Evolutionary conservation across 1,140 invertebrate genomes (phyloP).

Genomic region (honey bee (Apis mellifera)): DNA sequence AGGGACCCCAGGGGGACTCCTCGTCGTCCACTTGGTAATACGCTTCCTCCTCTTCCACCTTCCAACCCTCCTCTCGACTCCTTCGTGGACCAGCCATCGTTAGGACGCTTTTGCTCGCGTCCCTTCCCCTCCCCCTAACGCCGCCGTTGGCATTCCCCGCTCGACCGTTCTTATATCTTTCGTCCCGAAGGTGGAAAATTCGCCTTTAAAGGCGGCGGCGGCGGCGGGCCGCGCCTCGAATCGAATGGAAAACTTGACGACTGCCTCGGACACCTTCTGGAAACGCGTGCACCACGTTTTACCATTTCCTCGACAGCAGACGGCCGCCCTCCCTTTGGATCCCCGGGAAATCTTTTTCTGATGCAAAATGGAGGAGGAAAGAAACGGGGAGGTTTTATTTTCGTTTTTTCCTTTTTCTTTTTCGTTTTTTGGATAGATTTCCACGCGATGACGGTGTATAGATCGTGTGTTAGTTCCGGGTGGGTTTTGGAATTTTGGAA

Average conservation of each 20-base stretch:
- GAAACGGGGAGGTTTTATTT: too few species aligned
- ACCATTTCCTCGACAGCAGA: not conserved
- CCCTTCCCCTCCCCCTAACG: not conserved
- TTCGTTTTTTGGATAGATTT: not conserved
- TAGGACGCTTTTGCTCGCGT: conserved; percentile 68
- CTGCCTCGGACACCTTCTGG: conserved; percentile 2
- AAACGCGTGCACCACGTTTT: not conserved
- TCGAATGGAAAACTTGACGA: conserved; percentile 60
- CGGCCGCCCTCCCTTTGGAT: too few species aligned
- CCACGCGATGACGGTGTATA: too few species aligned
- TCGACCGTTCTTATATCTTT: conserved; percentile 28
- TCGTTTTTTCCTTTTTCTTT: not conserved
- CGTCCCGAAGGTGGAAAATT: conserved; percentile 42
- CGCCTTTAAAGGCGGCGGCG: conserved; percentile 15
- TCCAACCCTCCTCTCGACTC: conserved; percentile 44
- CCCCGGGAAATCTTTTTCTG: conserved; percentile 39
- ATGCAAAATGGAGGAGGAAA: conserved; percentile 43
- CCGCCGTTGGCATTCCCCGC: not conserved
- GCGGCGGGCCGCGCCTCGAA: not conserved
- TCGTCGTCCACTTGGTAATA: conserved; percentile 78
- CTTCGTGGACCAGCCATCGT: conserved; percentile 70
- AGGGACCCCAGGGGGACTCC: conserved; percentile 69
- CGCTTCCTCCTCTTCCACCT: conserved; percentile 65
- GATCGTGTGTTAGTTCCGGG: too few species aligned
- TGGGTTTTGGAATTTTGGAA: too few species aligned